A percentile compares a stretch with the other conserved stretches of the same genome.
These are phyloP conservation scores for Rhimphoctona megacephalus DNA, from an alignment of 2,888 invertebrate species.

Conservation along the genomic window DNA sequence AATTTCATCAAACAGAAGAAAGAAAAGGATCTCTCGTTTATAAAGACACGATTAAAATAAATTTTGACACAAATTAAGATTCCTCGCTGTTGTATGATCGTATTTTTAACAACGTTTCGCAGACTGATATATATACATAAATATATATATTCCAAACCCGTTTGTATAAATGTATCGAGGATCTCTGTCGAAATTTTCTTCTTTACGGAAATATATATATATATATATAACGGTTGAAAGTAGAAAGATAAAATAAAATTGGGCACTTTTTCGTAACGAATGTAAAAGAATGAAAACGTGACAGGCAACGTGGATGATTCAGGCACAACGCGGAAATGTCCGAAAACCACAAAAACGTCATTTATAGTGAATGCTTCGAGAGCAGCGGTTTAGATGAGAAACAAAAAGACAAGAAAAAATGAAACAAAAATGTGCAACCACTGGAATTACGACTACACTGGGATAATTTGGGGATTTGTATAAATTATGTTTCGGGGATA, in stretches of 20 bases:
- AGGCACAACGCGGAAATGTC: constrained; percentile 73
- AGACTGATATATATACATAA: constrained; percentile 73
- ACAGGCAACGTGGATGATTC: constrained; percentile 76
- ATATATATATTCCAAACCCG: constrained; percentile 68
- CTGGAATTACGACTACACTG: constrained; percentile 51
- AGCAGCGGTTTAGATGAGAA: constrained; percentile 13
- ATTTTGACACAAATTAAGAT: constrained; percentile 33
- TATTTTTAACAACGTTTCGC: constrained; percentile 74
- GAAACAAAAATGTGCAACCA: constrained; percentile 66
- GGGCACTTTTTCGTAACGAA: constrained; percentile 33
- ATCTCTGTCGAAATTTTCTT: constrained; percentile 60
- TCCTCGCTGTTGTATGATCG: constrained; percentile 73
- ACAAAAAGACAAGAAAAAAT: constrained; percentile 32
- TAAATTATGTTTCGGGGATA: constrained; percentile 25
- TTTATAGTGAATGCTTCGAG: constrained; percentile 6
- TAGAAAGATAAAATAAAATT: constrained; percentile 8
- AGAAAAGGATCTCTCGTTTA: constrained; percentile 25
- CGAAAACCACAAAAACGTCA: constrained; percentile 57
- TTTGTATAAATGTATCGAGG: constrained; percentile 66
- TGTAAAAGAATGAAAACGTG: constrained; percentile 36
- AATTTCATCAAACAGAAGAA: constrained; percentile 5
- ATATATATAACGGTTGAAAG: neutral
- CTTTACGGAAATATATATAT: neutral
- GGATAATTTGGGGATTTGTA: constrained; percentile 53
- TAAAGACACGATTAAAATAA: constrained; percentile 38